phyloP scores from a whole-genome alignment of 1,140 invertebrate genomes.

The Dendrolimus punctatus region DNA sequence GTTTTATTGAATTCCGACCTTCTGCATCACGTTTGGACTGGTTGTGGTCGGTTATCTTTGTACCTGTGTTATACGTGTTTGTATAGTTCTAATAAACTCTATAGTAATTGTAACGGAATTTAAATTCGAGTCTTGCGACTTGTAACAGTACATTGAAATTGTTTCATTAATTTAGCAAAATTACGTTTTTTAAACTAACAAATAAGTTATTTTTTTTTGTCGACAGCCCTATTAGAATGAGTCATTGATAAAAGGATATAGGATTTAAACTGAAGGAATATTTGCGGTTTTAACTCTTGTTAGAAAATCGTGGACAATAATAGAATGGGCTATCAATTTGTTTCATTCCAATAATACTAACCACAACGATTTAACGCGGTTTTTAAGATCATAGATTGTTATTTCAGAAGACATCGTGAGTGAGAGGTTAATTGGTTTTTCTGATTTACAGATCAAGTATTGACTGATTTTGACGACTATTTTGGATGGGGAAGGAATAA shows the following conservation, averaged over 20 bases:
- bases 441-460: not conserved
- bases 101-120: too few species aligned
- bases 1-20: too few species aligned
- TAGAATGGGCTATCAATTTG: not conserved
- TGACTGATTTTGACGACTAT: not conserved
- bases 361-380: constrained; percentile 4
- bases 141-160: too few species aligned
- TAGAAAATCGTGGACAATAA: constrained; percentile 9
- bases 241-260: constrained; percentile 5
- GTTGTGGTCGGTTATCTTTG: too few species aligned
- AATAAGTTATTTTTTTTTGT: not conserved
- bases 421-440: constrained; percentile 1
- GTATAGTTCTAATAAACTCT: too few species aligned
- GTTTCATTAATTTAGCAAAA: too few species aligned
- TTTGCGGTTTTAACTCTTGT: constrained; percentile 5
- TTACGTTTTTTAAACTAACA: too few species aligned
- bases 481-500: not conserved
- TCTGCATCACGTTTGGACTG: too few species aligned
- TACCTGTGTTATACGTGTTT: too few species aligned
- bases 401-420: not conserved
- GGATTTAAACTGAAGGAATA: constrained; percentile 3
- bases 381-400: constrained; percentile 1
- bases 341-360: constrained; percentile 2
- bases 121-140: too few species aligned
- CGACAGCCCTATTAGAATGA: not conserved